Base-by-base conservation (phyloP, 2,113 vertebrate genomes). In the Chrysemys picta region DNA sequence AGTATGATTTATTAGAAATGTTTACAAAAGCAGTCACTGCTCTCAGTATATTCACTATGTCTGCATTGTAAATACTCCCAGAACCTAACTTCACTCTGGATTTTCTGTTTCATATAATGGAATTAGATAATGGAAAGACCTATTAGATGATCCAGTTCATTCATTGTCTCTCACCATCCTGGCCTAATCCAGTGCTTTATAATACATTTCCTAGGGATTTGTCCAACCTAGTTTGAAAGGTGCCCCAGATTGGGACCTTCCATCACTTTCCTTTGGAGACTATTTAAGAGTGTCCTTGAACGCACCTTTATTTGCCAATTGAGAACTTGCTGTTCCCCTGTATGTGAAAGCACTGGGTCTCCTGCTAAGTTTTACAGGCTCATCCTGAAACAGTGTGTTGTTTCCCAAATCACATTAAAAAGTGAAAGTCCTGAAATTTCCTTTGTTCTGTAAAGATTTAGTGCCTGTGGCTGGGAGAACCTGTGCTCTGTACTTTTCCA, bases 401-500 rank as follows among this genome's bases (percentile, higher is more conserved):
- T 65, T 65, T 65, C 31, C 62, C 81, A 94, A 92, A 86, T 94
- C 85, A 27, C 11, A 93, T 91, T 86, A 78, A 65, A 84, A 89
- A 52, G 91, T n/a, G 59, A 13, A 94, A 91, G 90, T 91, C 47
- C 72, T 84, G 72, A 91, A 92, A 93, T 91, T 6, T 45, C 90
- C 72, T 82, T 86, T 78, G 27, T 65, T 31, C 3, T n/a, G 53
- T 92, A 57, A 95, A 1, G 1, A 88, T 92, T 87, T 87, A 50
- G 45, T 84, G 42, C 42, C 52, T 35, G 42, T 80, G 72, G 10
- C 88, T 78, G 72, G 89, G 75, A 87, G 38, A 75, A 80, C 62
- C 84, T 11, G 19, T 85, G 69, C 42, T 42, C 90, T 91, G 92
- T 95, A 88, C 86, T 96, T 96, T 97, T 94, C 93, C 93, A 96